These are phyloP conservation scores for Chloroceryle amazona DNA, from an alignment of 2,797 vertebrate genomes.

Conservation along the genomic window DNA sequence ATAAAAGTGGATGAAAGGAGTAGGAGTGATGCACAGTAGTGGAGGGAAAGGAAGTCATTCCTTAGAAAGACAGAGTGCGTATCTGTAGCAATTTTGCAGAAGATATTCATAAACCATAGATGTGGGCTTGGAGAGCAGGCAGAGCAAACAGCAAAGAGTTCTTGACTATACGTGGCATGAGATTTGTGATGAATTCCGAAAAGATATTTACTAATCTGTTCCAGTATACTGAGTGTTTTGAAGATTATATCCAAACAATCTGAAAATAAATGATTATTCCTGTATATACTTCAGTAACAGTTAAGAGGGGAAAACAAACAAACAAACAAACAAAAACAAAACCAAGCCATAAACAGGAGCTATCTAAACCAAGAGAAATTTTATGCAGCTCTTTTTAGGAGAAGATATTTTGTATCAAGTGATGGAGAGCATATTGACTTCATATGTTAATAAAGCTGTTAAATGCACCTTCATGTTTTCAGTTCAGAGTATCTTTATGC, in stretches of 20 bases:
- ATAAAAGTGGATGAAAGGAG: neutral
- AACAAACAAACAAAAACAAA: too few species aligned
- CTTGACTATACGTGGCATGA: conserved; percentile 21
- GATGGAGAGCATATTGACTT: neutral
- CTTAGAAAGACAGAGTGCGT: neutral
- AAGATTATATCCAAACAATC: neutral
- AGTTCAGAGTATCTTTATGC: neutral
- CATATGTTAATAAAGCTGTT: neutral
- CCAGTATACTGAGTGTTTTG: neutral
- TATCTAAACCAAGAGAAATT: neutral
- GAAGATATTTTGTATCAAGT: neutral
- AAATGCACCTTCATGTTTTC: neutral
- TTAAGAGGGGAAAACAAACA: neutral
- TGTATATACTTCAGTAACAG: neutral
- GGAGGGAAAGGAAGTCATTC: neutral
- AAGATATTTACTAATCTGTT: neutral
- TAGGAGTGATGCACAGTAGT: neutral
- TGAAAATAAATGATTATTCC: neutral
- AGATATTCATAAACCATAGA: neutral
- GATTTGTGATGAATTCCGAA: neutral
- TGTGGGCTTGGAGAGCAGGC: neutral
- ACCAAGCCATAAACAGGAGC: neutral
- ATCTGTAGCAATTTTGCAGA: neutral
- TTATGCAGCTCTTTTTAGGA: neutral
- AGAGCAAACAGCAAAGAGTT: neutral